Evolutionary conservation across 2,113 vertebrate species (phyloP), one percentile per base, ranked within the genome.

Genomic region (Alethe diademata): DNA sequence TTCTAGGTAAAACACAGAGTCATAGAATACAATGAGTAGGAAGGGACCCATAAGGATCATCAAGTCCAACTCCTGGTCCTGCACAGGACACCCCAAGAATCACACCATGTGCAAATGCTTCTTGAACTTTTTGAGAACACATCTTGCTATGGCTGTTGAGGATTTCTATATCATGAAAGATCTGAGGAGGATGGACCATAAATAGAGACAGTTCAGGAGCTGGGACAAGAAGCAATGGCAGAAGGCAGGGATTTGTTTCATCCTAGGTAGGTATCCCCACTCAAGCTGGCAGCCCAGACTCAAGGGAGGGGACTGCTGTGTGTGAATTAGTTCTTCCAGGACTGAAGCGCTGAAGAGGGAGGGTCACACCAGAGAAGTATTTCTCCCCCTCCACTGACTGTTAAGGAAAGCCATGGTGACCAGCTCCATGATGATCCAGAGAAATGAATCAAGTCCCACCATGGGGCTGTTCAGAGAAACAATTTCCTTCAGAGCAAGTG

Each of bases 31-130:
- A 5, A 4, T 56, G 35, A 23, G 5, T 56, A 24, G 2, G 15
- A 56, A 69, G 14, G 26, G 12, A 48, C 3, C 10, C 40, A 33
- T 28, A 36, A 35, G 29, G 17, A 70, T 75, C 23, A 42, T 69
- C 23, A 31, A 75, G 14, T 67, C 19, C 47, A 67, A 8, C 12
- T 61, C 48, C 35, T 33, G 18, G 35, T 23, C 48, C 40, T 61
- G 40, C 40, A 69, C 25, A 62, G 40, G 18, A 69, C 23, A 4
- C 5, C 10, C 22, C 56, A 62, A 48, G 25, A 69, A 48, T 42
- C 25, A 56, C 8, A 14, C 35, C 48, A 23, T 33, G 23, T 9
- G 5, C 31, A 36, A 56, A 56, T 0, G 0, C 12, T 61, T 62
- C 22, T 40, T 54, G 54, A 62, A 36, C 18, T 69, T 10, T 78